A percentile compares a stretch with the other conserved stretches of the same genome.
phyloP scores from a whole-genome alignment of 2,888 invertebrate species.

The Anodontia alba region DNA sequence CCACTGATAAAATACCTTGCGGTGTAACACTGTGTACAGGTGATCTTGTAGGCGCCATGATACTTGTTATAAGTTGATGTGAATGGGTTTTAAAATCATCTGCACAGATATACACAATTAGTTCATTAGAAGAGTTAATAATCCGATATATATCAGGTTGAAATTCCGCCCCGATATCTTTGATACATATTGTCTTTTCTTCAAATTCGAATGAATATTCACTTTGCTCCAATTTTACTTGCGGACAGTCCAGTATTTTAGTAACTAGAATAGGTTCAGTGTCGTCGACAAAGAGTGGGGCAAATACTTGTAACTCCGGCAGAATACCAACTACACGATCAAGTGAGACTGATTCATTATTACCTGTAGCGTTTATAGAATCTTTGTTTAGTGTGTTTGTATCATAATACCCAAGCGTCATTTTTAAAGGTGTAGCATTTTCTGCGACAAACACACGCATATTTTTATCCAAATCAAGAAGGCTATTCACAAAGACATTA shows the following conservation, averaged over 20 bases:
- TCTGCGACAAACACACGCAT: not conserved
- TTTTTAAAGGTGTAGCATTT: not conserved
- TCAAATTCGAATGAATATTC: not conserved
- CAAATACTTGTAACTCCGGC: too few species aligned
- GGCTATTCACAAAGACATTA: not conserved
- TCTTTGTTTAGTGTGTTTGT: not conserved
- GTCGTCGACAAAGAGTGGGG: not conserved
- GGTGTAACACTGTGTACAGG: not conserved
- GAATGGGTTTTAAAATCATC: not conserved
- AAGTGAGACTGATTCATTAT: not conserved
- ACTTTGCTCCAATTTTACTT: not conserved
- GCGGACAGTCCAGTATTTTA: not conserved
- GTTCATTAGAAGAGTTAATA: not conserved
- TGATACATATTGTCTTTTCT: not conserved
- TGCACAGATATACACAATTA: not conserved
- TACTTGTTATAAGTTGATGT: not conserved
- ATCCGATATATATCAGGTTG: not conserved
- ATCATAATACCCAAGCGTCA: not conserved
- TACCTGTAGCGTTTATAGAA: not conserved
- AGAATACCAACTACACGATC: not conserved
- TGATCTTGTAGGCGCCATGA: not conserved
- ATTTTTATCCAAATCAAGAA: not conserved
- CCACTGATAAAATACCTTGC: slow-evolving; percentile 41
- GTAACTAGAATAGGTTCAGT: not conserved
- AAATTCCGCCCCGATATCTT: not conserved